Evolutionary conservation across 1,140 invertebrate genomes (phyloP).

Genomic region (Pogonomyrmex californicus): DNA sequence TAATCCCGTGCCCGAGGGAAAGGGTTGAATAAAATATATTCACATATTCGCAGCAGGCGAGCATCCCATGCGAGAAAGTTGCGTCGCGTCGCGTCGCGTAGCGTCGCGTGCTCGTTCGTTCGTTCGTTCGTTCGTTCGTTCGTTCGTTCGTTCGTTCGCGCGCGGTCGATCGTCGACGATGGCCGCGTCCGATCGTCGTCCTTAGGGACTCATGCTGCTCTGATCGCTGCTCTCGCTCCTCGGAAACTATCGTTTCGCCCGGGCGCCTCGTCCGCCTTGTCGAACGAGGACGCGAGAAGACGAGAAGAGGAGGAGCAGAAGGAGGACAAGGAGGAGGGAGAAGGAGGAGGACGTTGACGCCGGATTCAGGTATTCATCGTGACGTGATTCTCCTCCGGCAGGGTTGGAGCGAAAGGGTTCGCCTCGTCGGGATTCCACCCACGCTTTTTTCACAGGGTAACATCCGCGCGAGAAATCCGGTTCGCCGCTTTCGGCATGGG

Average conservation of each 20-base stretch:
- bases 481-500: slow-evolving; percentile 47
- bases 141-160: not conserved
- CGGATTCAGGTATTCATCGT: slow-evolving; percentile 35
- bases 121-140: slow-evolving; percentile 1
- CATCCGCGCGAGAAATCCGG: slow-evolving; percentile 77
- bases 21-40: slow-evolving; percentile 88
- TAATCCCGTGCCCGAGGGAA: slow-evolving; percentile 83
- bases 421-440: slow-evolving; percentile 86
- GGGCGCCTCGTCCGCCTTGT: slow-evolving; percentile 68
- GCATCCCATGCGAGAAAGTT: slow-evolving; percentile 80
- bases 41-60: slow-evolving; percentile 86
- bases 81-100: not conserved
- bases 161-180: slow-evolving; percentile 12
- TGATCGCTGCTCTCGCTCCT: slow-evolving; percentile 81
- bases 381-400: slow-evolving; percentile 34
- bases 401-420: slow-evolving; percentile 83
- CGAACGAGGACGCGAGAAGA: slow-evolving; percentile 68
- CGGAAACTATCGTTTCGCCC: slow-evolving; percentile 83
- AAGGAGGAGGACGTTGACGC: slow-evolving; percentile 48
- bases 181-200: slow-evolving; percentile 12
- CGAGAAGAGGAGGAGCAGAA: slow-evolving; percentile 66
- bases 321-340: slow-evolving; percentile 32
- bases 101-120: not conserved
- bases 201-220: slow-evolving; percentile 80
- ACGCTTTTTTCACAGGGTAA: slow-evolving; percentile 86